Evolutionary conservation across 2,888 invertebrate genomes (phyloP), one percentile per base, ranked within the genome.

Genomic region (Coenonympha arcania): DNA sequence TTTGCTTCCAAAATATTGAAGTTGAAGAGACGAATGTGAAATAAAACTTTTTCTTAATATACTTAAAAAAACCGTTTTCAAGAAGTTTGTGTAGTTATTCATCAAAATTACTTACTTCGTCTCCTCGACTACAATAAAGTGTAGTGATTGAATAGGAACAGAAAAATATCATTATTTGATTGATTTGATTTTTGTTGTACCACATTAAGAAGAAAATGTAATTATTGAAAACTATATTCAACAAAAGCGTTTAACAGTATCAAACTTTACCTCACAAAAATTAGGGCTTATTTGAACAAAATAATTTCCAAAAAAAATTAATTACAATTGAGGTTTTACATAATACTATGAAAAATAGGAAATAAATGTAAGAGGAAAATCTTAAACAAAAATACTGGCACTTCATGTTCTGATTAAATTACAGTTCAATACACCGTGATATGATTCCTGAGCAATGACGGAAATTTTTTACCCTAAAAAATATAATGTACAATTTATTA

Each of bases 341-440:
- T 15, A 13, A 15, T n/a, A 18, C 6, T 5, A 24, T 24, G 26
- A 2, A 15, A 9, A 40, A 15, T 15, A 24, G 26, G 3, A 8
- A 26, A 24, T n/a, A 8, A 40, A 24, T 6, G 8, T 16, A 9
- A 41, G 19, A 16, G 15, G 15, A 34, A 44, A 45, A 37, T 45
- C 45, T 45, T 45, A 45, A 45, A 36, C 45, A 45, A 36, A 45
- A 45, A 55, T 49, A 55, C 55, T 55, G 55, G 55, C 55, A 55
- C 52, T 34, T 52, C 40, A 24, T 40, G 40, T 49, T 46, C 18
- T 41, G 30, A 41, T 51, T 40, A 37, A 44, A 44, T 34, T 34
- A 44, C 9, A 6, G 2, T 20, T 45, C 28, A 15, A 18, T 37
- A 45, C 36, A 28, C 13, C n/a, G 16, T 45, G 45, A 37, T 45